Percentiles rank a stretch among this genome's conserved stretches.
Conservation (phyloP, 2,888 invertebrate genomes). For the Eledona agricola region DNA sequence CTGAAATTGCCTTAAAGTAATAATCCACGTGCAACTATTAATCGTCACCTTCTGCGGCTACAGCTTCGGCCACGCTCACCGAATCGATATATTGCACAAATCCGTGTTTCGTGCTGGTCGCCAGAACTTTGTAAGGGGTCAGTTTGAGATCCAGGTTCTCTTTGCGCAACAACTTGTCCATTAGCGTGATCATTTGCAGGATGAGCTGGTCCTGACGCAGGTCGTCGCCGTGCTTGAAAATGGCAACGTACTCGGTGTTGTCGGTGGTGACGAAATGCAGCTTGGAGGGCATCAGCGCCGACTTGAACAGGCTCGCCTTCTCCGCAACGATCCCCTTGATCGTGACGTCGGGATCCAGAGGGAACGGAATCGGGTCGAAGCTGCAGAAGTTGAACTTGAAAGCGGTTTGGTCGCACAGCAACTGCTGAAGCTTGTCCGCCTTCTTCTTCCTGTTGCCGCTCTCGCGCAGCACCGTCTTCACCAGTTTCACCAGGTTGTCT, state of each 20-base stretch:
- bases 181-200: slow-evolving; percentile 96
- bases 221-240: slow-evolving; percentile 98
- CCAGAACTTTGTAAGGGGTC: slow-evolving; percentile 94
- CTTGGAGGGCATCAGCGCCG: slow-evolving; percentile 93
- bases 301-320: slow-evolving; percentile 94
- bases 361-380: slow-evolving; percentile 93
- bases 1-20: slow-evolving; percentile 65
- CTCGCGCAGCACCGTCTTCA: slow-evolving; percentile 89
- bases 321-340: slow-evolving; percentile 90
- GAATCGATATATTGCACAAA: slow-evolving; percentile 97
- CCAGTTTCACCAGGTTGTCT: slow-evolving; percentile 86
- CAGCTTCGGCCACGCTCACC: slow-evolving; percentile 89
- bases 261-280: slow-evolving; percentile 87
- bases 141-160: slow-evolving; percentile 97
- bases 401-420: slow-evolving; percentile 81
- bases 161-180: slow-evolving; percentile 93
- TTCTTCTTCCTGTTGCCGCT: slow-evolving; percentile 92
- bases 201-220: slow-evolving; percentile 97
- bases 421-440: slow-evolving; percentile 85
- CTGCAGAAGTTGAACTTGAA: slow-evolving; percentile 88
- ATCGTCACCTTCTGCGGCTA: slow-evolving; percentile 66
- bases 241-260: slow-evolving; percentile 88
- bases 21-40: neutral
- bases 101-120: slow-evolving; percentile 95
- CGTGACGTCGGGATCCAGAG: slow-evolving; percentile 86